A percentile compares a stretch with the other conserved stretches of the same genome.
Evolutionary conservation across 1,140 invertebrate genomes (phyloP).

Genomic region (Atta colombica): DNA sequence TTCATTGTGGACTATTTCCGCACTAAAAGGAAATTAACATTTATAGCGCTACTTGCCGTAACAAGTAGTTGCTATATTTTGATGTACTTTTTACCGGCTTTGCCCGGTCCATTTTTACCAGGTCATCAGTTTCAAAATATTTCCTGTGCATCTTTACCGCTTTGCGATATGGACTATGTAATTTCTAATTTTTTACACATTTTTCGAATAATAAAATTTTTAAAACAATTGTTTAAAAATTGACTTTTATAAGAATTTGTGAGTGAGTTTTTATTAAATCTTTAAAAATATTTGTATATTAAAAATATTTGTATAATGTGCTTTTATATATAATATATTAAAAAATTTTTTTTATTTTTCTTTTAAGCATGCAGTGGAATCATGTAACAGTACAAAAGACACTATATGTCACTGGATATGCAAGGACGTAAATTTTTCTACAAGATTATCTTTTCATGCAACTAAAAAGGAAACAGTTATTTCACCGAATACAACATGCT

Average conservation of each 20-base stretch:
- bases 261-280: background rate
- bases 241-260: background rate
- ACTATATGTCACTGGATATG: slow-evolving; percentile 77
- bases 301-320: background rate
- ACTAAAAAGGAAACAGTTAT: slow-evolving; percentile 52
- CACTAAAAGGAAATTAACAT: slow-evolving; percentile 89
- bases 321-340: background rate
- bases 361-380: slow-evolving; percentile 64
- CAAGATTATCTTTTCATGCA: slow-evolving; percentile 65
- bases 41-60: slow-evolving; percentile 88
- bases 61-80: slow-evolving; percentile 89
- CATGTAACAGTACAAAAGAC: slow-evolving; percentile 48
- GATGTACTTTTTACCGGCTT: slow-evolving; percentile 89
- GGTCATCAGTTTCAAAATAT: slow-evolving; percentile 76
- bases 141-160: slow-evolving; percentile 73
- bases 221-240: background rate
- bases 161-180: slow-evolving; percentile 74
- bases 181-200: slow-evolving; percentile 38
- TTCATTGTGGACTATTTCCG: slow-evolving; percentile 90
- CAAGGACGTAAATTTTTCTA: slow-evolving; percentile 65
- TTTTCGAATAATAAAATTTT: background rate
- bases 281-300: background rate
- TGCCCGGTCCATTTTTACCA: slow-evolving; percentile 77
- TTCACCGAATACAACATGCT: slow-evolving; percentile 77
- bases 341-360: slow-evolving; percentile 42